Evolutionary conservation across 2,797 vertebrate genomes (phyloP).

Genomic region (Leucoraja ocellata): DNA sequence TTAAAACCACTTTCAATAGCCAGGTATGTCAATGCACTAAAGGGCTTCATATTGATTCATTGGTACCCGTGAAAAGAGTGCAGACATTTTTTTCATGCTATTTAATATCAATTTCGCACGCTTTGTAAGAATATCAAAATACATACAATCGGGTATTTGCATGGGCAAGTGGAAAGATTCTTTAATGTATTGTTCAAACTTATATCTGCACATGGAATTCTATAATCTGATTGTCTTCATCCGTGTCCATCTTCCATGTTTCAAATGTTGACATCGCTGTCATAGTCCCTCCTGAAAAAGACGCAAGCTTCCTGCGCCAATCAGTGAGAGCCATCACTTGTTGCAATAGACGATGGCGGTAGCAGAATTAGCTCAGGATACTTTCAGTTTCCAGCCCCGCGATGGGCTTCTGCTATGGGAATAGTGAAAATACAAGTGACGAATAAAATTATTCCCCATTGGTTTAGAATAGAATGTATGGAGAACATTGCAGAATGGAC

Average conservation of each 20-base stretch:
- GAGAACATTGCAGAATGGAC: not conserved
- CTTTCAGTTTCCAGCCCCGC: too few species aligned
- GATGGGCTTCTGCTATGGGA: too few species aligned
- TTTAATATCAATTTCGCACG: not conserved
- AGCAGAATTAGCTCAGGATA: too few species aligned
- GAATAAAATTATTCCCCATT: not conserved
- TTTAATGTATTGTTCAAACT: not conserved
- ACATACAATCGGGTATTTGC: not conserved
- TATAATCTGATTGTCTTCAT: not conserved
- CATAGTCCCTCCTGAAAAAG: too few species aligned
- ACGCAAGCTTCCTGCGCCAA: too few species aligned
- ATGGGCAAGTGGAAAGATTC: not conserved
- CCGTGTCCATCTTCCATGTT: too few species aligned
- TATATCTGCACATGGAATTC: not conserved
- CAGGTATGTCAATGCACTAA: not conserved
- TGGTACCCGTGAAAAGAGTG: not conserved
- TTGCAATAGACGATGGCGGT: too few species aligned
- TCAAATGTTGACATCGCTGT: too few species aligned
- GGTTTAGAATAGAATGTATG: not conserved
- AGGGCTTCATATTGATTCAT: not conserved
- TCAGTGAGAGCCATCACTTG: too few species aligned
- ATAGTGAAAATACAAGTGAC: not conserved
- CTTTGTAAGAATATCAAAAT: not conserved
- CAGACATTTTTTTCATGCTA: not conserved
- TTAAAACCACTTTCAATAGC: not conserved